Base-by-base conservation (phyloP, 2,113 vertebrate genomes). In the Coptodon bakossiorum region DNA sequence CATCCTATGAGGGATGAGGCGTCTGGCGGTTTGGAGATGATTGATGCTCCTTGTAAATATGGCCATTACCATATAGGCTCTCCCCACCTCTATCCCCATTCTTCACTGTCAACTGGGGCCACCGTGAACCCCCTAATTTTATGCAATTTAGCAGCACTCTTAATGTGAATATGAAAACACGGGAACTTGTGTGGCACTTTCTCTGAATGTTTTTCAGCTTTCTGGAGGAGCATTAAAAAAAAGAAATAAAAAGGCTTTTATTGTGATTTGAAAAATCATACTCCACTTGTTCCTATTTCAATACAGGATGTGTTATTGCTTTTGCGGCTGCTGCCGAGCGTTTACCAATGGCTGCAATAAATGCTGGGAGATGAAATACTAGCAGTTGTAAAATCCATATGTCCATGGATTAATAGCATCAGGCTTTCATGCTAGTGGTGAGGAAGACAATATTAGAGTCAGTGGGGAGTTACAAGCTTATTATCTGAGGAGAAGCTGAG, bases 21-120 rank as follows among this genome's bases (percentile, higher is more conserved):
- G 54, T 52, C 88, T 86, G 93, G 91, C 16, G 31, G 89, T 85
- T 91, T 81, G 87, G 83, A 91, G 73, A 93, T 96, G 96, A 96
- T 96, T 94, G 95, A 96, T 96, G 82, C 90, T 84, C 84, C 89
- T 85, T 90, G 93, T 95, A 92, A 96, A 96, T 93, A 90, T 93
- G 88, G 87, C 88, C 87, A 95, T 95, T 95, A 95, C 92, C 89
- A 91, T 93, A 88, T 88, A 88, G 89, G 92, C 88, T 93, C 88
- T 84, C 88, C 90, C 87, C 17, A 54, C 89, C 84, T 90, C 88
- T 27, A 82, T 83, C 40, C 83, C 78, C 91, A 95, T 96, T 95
- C 94, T 92, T 97, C 95, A 95, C 56, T 93, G 94, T 95, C 95
- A 94, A 52, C 79, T 45, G 84, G 90, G 92, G 90, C 88, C 87